Evolutionary conservation across 2,888 invertebrate species (phyloP).

Genomic region (Pseudococcus jackbeardsleyi): DNA sequence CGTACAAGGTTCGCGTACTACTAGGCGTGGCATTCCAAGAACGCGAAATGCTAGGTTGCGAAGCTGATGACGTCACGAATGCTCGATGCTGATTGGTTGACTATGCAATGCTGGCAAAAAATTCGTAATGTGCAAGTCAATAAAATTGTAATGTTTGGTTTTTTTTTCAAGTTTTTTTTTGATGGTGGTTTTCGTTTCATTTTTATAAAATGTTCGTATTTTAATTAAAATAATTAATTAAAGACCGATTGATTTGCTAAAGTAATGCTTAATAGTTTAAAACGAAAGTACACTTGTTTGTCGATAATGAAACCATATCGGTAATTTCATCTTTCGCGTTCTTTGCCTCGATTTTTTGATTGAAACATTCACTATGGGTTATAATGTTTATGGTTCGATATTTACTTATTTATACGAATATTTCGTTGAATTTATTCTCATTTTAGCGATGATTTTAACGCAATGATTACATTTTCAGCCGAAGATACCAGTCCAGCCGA

Average conservation of each 20-base stretch:
- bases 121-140: background rate
- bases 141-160: background rate
- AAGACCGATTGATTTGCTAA: too few species aligned
- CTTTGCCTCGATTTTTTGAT: background rate
- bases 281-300: background rate
- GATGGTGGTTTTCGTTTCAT: too few species aligned
- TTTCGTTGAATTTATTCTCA: background rate
- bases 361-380: background rate
- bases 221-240: too few species aligned
- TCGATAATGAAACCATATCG: background rate
- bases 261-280: too few species aligned
- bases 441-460: background rate
- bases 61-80: background rate
- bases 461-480: constrained; percentile 71
- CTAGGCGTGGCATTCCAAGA: background rate
- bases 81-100: constrained; percentile 36
- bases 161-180: too few species aligned
- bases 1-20: background rate
- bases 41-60: background rate
- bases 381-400: background rate
- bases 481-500: constrained; percentile 76
- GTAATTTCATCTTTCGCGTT: background rate
- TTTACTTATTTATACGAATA: background rate
- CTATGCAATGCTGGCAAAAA: background rate
- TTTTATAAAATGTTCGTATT: too few species aligned